phyloP scores from a whole-genome alignment of 37 sponge, comb jelly and placozoan genomes.

The Mnemiopsis leidyi region DNA sequence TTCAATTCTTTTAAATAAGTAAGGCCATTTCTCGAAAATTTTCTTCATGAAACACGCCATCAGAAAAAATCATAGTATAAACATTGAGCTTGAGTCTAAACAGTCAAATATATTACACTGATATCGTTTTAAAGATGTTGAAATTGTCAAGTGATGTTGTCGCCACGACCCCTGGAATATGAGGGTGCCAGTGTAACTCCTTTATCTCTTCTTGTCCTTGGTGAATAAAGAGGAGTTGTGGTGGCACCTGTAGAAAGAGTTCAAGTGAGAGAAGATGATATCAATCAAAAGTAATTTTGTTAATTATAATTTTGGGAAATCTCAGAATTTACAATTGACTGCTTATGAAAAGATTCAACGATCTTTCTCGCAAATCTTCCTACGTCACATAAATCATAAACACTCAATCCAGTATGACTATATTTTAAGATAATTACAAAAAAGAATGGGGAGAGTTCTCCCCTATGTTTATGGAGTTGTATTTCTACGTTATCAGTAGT shows the following conservation, averaged over 20 bases:
- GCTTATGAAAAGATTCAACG: no score
- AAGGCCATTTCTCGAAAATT: no score
- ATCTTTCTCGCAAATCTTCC: no score
- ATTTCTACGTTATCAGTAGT: background rate
- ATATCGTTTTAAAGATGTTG: constrained; percentile 93
- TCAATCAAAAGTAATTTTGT: background rate
- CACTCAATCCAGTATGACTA: no score
- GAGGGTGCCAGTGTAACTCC: constrained; percentile 98
- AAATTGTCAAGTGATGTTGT: constrained; percentile 89
- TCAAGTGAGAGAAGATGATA: background rate
- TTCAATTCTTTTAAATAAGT: no score
- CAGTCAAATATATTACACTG: constrained; percentile 74
- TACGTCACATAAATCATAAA: no score
- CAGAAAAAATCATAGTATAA: background rate
- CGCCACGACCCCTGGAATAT: constrained; percentile 87
- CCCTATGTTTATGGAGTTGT: background rate
- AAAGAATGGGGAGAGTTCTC: background rate
- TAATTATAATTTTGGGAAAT: background rate
- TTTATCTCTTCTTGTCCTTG: constrained; percentile 95
- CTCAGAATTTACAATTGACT: no score
- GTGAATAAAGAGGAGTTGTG: constrained; percentile 96
- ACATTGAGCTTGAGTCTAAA: background rate
- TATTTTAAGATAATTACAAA: no score
- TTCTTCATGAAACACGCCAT: no score
- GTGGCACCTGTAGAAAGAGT: constrained; percentile 85